Conservation (phyloP, 30 jellyfish, hydroid and myxozoan genomes). For the Turritopsis dohrnii region DNA sequence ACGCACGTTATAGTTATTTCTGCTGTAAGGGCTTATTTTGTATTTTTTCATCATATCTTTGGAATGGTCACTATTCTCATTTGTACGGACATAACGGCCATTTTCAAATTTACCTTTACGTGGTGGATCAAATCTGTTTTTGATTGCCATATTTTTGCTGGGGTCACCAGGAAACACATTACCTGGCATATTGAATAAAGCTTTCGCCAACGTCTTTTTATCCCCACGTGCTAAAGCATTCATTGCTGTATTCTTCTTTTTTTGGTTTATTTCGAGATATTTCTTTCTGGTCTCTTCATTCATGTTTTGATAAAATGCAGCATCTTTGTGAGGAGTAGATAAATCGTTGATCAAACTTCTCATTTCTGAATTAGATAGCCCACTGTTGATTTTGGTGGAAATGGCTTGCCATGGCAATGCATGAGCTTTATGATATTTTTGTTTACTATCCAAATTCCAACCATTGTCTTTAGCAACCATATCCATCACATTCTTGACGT, state of each 20-base stretch:
- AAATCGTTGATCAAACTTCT: not conserved
- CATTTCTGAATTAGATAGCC: not conserved
- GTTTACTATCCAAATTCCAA: not conserved
- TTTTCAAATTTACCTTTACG: not conserved
- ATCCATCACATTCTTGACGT: not conserved
- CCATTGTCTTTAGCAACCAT: not conserved
- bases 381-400: not conserved
- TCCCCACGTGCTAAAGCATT: not conserved
- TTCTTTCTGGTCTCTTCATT: not conserved
- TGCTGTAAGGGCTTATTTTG: not conserved
- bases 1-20: not conserved
- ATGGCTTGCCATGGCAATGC: not conserved
- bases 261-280: not conserved
- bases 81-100: not conserved
- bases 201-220: not conserved
- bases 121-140: not conserved
- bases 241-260: not conserved
- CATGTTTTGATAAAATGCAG: not conserved
- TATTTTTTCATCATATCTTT: not conserved
- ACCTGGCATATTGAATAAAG: not conserved
- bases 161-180: constrained; percentile 9
- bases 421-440: not conserved
- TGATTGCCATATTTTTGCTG: not conserved
- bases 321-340: not conserved
- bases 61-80: not conserved